Base-by-base conservation (phyloP, 1,140 invertebrate genomes). In the Euwallacea similis region DNA sequence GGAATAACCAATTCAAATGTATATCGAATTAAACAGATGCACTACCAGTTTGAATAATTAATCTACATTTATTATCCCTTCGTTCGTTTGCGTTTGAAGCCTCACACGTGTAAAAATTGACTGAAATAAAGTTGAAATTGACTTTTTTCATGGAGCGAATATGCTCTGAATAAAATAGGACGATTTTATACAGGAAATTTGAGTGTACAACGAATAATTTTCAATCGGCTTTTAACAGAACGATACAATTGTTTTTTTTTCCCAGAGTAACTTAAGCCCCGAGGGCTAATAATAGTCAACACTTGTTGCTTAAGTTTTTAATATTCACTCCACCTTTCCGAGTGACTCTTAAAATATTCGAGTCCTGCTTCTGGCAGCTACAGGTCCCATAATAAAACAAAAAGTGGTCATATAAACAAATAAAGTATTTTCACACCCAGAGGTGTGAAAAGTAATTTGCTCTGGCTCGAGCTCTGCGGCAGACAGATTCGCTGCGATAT, bases 11-110 rank as follows among this genome's bases (percentile, higher is more conserved):
- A 66, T 66, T 66, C 47, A 55, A 66, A 66, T 66, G 43, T 54
- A 66, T 66, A 66, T 54, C 63, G 63, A 54, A 66, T 66, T 66
- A 55, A 66, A 66, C 63, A 54, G 61, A 47, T 64, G 10, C 63
- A 54, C 63, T 66, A 64, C 61, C 61, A 46, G 43, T 64, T 64
- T 53, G 63, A 66, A 66, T 66, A 66, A 66, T 66, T 66, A 66
- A 66, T 66, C 63, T 55, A 43, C 47, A 66, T 66, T 64, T 64
- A 64, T 64, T 64, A 64, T 50, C 61, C 46, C 44, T 21, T 50
- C 21, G n/a, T 46, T 33, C n/a, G 47, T 64, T 64, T 64, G 21
- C 61, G 47, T 64, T 64, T 64, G 46, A 64, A 46, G 42, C 46
- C 43, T 8, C 44, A 50, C 47, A 21, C 63, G 55, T 66, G 63